These are phyloP conservation scores for Meloidogyne floridensis DNA, from an alignment of 1,140 invertebrate genomes.

Conservation along the genomic window DNA sequence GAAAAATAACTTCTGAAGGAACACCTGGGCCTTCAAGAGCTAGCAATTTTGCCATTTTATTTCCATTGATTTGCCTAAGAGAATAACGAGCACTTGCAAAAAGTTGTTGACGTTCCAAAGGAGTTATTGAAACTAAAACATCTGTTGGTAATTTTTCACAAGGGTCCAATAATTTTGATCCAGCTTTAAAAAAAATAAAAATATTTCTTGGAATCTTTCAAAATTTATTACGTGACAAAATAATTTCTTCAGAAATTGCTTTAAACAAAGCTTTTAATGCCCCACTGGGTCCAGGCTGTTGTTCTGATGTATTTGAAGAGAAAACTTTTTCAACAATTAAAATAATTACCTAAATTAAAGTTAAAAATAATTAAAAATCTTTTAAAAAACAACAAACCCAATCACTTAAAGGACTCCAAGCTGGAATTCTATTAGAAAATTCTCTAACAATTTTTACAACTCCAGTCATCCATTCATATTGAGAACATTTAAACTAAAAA, in stretches of 20 bases:
- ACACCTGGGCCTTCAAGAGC: constrained; percentile 8
- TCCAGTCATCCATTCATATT: constrained; percentile 5
- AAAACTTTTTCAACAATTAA: constrained; percentile 15
- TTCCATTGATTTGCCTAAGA: constrained; percentile 1
- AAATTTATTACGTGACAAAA: constrained; percentile 10
- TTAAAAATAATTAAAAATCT: neutral
- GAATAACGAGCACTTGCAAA: constrained; percentile 23
- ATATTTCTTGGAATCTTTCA: neutral
- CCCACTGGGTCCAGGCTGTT: neutral
- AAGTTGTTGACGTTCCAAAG: neutral
- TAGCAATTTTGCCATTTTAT: constrained; percentile 13
- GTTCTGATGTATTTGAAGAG: neutral
- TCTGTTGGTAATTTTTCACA: constrained; percentile 29
- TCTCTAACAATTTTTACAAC: constrained; percentile 26
- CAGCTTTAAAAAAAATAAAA: constrained; percentile 9
- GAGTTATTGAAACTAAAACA: neutral
- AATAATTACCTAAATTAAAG: constrained; percentile 13
- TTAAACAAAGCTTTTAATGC: constrained; percentile 1
- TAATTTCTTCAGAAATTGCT: constrained; percentile 14
- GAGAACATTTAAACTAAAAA: constrained; percentile 18
- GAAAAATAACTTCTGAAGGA: neutral
- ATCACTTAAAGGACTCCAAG: constrained; percentile 19
- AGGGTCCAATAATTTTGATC: constrained; percentile 6
- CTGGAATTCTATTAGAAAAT: constrained; percentile 7
- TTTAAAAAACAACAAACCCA: constrained; percentile 9